Conservation (phyloP, 2,888 invertebrate species). For the Hemithea aestivaria region DNA sequence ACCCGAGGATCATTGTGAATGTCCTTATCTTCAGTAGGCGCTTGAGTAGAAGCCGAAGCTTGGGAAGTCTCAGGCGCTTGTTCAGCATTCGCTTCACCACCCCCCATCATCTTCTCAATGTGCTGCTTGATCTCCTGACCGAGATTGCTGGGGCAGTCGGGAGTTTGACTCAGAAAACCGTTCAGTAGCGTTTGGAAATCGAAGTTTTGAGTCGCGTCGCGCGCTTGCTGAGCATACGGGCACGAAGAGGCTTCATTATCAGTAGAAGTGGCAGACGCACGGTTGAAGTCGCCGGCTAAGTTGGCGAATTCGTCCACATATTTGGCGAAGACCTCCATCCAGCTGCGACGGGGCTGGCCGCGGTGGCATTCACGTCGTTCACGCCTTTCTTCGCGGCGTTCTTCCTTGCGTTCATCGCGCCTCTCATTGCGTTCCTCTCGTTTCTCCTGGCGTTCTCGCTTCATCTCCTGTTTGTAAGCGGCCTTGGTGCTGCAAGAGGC, state of each 20-base stretch:
- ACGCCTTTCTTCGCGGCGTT: constrained; percentile 23
- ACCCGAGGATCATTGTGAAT: not conserved
- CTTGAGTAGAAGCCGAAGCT: constrained; percentile 4
- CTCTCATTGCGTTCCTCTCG: constrained; percentile 31
- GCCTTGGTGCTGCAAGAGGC: too few species aligned
- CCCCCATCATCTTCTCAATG: too few species aligned
- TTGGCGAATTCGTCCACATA: constrained; percentile 78
- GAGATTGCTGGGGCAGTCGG: too few species aligned
- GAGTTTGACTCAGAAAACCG: too few species aligned
- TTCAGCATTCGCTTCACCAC: not conserved
- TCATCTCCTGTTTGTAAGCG: not conserved
- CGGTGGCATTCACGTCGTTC: constrained; percentile 34
- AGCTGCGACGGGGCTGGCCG: constrained; percentile 42
- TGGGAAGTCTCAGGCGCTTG: constrained; percentile 13
- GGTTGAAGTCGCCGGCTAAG: constrained; percentile 61
- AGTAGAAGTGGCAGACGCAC: constrained; percentile 20
- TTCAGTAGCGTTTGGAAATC: too few species aligned
- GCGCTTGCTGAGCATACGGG: too few species aligned
- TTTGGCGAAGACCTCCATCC: constrained; percentile 69
- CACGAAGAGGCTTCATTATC: not conserved
- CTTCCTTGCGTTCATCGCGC: constrained; percentile 24
- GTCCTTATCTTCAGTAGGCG: constrained; percentile 20
- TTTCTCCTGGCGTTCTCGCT: constrained; percentile 26
- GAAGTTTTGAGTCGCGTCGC: too few species aligned
- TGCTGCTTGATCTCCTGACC: too few species aligned